Base-by-base conservation (phyloP, 2,888 invertebrate species). In the Plagiodera versicolora region DNA sequence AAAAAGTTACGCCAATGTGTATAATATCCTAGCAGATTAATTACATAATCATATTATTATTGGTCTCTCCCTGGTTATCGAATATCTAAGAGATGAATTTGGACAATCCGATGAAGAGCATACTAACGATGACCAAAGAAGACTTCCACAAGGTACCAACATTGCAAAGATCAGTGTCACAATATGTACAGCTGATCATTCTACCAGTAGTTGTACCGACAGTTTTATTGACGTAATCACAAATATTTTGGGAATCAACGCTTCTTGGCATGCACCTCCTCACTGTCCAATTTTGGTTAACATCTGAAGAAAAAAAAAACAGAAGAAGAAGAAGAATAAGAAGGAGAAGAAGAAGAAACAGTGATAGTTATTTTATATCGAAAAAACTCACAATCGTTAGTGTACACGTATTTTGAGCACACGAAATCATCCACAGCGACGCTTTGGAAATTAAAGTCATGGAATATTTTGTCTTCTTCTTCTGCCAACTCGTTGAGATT, bases 81-180 rank as follows among this genome's bases (percentile, higher is more conserved):
- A n/a, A n/a, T n/a, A n/a, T n/a, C n/a, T 9, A 11, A 14, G 24
- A 16, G 10, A 39, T 2, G 6, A 49, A 39, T 24, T 52, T 57
- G 0, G 44, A 19, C 10, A 30, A 28, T 20, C 56, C 32, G 24
- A 46, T 11, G 10, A 53, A 10, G n/a, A 51, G n/a, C 4, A 39
- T 39, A 39, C 30, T 16, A 60, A 35, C 9, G 39, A 39, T 11
- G 3, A 62, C 16, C 11, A 58, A 16, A 14, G 54, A 55, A 10
- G 50, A 11, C 9, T 11, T 56, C 46, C 48, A 45, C 17, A 8
- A 56, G 35, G 19, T 24, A n/a, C 58, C 63, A 16, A 61, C 48
- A 44, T 66, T 66, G 35, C 66, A 66, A 1, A 66, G 30, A 49
- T 66, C 57, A 1, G 46, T 52, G n/a, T 66, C 59, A 11, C 66